Evolutionary conservation across 2,888 invertebrate species (phyloP).

Genomic region (Fragum sueziense): DNA sequence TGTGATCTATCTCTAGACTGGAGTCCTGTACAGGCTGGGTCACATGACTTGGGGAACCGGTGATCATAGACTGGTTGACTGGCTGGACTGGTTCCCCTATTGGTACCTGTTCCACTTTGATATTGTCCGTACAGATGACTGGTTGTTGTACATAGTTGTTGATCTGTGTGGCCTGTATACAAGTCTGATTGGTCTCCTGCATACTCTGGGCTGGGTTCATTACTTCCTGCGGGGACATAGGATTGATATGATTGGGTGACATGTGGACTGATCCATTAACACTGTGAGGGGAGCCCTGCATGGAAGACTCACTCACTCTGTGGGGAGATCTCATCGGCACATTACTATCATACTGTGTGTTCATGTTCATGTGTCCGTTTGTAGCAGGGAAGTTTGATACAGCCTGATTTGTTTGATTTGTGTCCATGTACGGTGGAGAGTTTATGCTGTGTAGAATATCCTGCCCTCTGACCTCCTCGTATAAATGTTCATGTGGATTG

Average conservation of each 20-base stretch:
- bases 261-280: conserved; percentile 16
- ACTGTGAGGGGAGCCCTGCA: conserved; percentile 41
- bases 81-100: conserved; percentile 3
- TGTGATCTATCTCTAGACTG: conserved; percentile 30
- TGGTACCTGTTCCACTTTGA: conserved; percentile 11
- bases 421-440: conserved; percentile 14
- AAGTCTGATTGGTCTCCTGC: neutral
- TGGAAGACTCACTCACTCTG: conserved; percentile 10
- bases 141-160: conserved; percentile 4
- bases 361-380: conserved; percentile 1
- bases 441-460: neutral
- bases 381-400: conserved; percentile 1
- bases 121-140: neutral
- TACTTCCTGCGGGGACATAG: conserved; percentile 19
- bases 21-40: conserved; percentile 18
- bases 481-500: neutral
- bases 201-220: conserved; percentile 1
- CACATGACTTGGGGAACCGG: conserved; percentile 17
- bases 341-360: conserved; percentile 18
- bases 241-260: conserved; percentile 20
- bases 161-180: neutral
- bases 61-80: neutral
- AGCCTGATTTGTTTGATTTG: neutral
- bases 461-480: conserved; percentile 1
- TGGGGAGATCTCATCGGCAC: conserved; percentile 35